These are phyloP conservation scores for Channallabes apus DNA, from an alignment of 2,797 vertebrate genomes.

Conservation along the genomic window DNA sequence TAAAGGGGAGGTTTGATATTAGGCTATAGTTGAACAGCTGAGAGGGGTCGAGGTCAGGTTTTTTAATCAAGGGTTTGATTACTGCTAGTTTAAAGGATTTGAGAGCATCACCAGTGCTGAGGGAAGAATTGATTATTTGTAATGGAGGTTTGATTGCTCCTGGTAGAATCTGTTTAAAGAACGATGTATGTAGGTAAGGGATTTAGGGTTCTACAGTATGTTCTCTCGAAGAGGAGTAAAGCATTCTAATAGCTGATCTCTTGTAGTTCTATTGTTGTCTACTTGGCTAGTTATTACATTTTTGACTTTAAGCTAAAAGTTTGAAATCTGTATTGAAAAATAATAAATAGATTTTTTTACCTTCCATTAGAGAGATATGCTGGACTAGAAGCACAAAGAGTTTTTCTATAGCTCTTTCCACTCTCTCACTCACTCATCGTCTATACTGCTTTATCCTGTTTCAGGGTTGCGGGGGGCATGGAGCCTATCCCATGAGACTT, in stretches of 20 bases:
- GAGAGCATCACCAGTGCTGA: background rate
- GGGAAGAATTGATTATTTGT: background rate
- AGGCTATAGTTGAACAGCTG: background rate
- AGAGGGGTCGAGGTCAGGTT: background rate
- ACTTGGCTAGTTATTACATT: background rate
- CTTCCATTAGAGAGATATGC: background rate
- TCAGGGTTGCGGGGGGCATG: too few relatives aligned
- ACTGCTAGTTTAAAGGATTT: constrained; percentile 20
- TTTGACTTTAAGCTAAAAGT: background rate
- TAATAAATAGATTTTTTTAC: background rate
- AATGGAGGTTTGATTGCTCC: background rate
- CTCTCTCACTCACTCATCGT: too few relatives aligned
- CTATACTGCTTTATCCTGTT: too few relatives aligned
- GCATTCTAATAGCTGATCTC: background rate
- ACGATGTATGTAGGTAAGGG: background rate
- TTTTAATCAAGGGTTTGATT: constrained; percentile 5
- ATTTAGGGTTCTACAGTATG: background rate
- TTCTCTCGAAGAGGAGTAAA: background rate
- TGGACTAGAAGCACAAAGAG: background rate
- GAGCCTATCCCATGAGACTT: too few relatives aligned
- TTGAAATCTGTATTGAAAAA: background rate
- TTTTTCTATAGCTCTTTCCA: background rate
- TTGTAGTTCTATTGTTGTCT: background rate
- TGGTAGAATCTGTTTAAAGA: constrained; percentile 1
- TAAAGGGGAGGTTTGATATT: too few relatives aligned